phyloP scores from a whole-genome alignment of 2,113 vertebrate species.

The Oreocharis arfaki region DNA sequence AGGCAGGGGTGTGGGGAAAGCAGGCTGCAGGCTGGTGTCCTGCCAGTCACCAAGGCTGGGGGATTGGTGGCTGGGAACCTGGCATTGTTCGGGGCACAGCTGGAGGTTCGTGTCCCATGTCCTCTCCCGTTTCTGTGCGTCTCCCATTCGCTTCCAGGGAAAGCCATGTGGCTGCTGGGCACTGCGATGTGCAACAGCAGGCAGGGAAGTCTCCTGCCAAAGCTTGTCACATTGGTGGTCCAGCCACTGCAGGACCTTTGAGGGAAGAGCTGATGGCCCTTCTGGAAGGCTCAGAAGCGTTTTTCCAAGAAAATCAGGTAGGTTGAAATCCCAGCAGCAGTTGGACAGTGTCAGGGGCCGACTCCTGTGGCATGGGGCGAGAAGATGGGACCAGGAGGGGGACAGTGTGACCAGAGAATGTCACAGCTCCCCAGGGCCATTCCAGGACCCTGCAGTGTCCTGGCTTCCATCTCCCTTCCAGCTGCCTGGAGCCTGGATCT shows the following conservation, averaged over 20 bases:
- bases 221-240: not conserved
- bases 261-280: not conserved
- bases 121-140: not conserved
- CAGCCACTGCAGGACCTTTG: not conserved
- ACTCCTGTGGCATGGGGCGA: not conserved
- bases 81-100: not conserved
- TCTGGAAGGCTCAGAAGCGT: not conserved
- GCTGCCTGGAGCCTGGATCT: not conserved
- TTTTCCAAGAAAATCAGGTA: not conserved
- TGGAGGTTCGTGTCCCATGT: rapidly evolving
- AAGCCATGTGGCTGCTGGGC: not conserved
- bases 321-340: not conserved
- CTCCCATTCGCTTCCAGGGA: not conserved
- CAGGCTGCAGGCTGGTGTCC: not conserved
- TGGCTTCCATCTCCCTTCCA: not conserved
- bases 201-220: not conserved
- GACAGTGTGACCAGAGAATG: not conserved
- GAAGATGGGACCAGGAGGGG: not conserved
- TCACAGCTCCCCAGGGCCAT: not conserved
- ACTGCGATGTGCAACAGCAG: rapidly evolving
- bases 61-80: not conserved
- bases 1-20: not conserved
- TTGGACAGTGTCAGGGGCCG: rapidly evolving
- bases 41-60: rapidly evolving
- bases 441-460: not conserved